phyloP scores from a whole-genome alignment of 2,797 vertebrate species.

The Hoplostethus atlanticus region DNA sequence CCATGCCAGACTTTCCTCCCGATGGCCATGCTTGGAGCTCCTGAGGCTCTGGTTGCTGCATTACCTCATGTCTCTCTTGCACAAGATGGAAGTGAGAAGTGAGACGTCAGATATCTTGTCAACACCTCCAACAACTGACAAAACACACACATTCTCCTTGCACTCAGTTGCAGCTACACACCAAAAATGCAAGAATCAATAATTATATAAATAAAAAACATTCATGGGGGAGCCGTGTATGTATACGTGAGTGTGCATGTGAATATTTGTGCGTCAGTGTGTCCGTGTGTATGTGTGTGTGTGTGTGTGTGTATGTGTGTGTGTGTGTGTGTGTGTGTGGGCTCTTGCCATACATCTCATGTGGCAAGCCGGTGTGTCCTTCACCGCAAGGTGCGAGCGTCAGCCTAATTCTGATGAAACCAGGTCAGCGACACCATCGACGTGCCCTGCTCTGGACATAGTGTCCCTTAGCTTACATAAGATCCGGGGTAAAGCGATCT shows the following conservation, averaged over 20 bases:
- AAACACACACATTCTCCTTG: conserved; percentile 14
- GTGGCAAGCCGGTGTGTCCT: conserved; percentile 25
- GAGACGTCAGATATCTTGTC: conserved; percentile 48
- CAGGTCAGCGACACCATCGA: conserved; percentile 35
- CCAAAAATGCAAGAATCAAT: neutral
- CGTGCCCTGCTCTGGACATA: conserved; percentile 14
- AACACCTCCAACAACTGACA: conserved; percentile 9
- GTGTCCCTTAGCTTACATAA: conserved; percentile 40
- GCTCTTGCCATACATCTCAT: conserved; percentile 25
- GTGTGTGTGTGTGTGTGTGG: neutral
- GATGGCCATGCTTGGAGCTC: conserved; percentile 2
- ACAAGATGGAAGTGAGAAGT: conserved; percentile 41
- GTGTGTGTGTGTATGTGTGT: no score
- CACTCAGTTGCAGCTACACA: conserved; percentile 15
- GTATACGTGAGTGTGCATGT: no score
- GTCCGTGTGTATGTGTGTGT: no score
- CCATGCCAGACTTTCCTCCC: conserved; percentile 12
- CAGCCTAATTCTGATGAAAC: conserved; percentile 9
- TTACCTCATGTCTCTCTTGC: conserved; percentile 22
- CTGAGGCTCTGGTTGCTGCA: conserved; percentile 13
- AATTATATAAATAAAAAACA: no score
- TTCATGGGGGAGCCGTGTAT: no score
- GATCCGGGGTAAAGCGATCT: conserved; percentile 23
- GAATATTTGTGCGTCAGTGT: no score
- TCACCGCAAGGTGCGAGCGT: conserved; percentile 36